A percentile compares a stretch with the other conserved stretches of the same genome.
phyloP scores from a whole-genome alignment of 2,797 vertebrate species.

The Parauchenoglanis punctatus region DNA sequence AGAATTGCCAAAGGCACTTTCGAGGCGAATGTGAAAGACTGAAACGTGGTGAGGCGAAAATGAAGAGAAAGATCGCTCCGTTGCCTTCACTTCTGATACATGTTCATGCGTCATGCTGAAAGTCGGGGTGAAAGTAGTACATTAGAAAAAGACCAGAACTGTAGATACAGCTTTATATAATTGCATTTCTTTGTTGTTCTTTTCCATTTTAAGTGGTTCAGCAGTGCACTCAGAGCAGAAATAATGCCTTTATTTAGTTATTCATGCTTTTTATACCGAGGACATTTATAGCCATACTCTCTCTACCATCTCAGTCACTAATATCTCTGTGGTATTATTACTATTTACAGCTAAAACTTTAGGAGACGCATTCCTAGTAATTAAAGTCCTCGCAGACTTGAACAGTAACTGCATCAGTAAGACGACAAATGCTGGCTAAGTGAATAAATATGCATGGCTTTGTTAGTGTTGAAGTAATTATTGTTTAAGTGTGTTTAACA shows the following conservation, averaged over 20 bases:
- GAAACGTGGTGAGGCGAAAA: constrained; percentile 85
- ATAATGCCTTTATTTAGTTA: constrained; percentile 58
- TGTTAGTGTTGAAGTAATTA: constrained; percentile 7
- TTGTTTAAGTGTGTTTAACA: background rate
- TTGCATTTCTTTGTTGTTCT: constrained; percentile 22
- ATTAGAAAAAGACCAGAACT: constrained; percentile 23
- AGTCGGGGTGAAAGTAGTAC: background rate
- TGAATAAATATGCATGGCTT: background rate
- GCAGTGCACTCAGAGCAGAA: constrained; percentile 53
- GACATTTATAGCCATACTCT: constrained; percentile 41
- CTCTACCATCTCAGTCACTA: constrained; percentile 21
- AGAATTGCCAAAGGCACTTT: constrained; percentile 71
- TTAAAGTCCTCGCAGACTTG: background rate
- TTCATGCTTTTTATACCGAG: constrained; percentile 50
- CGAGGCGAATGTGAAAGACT: constrained; percentile 84
- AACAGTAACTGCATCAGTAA: background rate
- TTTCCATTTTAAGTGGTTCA: constrained; percentile 24
- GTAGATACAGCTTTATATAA: constrained; percentile 27
- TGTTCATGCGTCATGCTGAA: constrained; percentile 42
- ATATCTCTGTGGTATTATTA: constrained; percentile 37
- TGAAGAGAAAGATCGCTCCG: constrained; percentile 71
- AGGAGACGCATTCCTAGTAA: constrained; percentile 23
- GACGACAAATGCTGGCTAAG: constrained; percentile 1
- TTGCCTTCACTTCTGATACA: constrained; percentile 30
- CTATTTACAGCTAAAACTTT: constrained; percentile 32